phyloP scores from a whole-genome alignment of 2,113 vertebrate genomes.

The Nothoprocta pentlandii region DNA sequence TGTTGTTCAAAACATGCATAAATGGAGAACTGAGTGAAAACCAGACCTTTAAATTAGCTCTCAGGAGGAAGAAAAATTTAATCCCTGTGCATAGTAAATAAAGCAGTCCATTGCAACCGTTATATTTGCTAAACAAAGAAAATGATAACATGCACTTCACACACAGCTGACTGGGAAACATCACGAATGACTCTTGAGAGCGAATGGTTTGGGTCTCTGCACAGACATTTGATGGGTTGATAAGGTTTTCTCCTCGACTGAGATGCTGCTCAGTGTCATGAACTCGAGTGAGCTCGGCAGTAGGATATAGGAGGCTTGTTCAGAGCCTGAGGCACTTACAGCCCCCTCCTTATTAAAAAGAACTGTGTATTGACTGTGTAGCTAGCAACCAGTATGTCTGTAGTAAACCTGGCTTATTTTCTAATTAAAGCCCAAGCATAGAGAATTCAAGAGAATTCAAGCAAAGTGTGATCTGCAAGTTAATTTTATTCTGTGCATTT shows the following conservation, averaged over 20 bases:
- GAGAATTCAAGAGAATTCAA: background rate
- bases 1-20: background rate
- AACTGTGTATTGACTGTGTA: background rate
- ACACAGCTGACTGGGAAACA: background rate
- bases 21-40: conserved; percentile 50
- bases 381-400: background rate
- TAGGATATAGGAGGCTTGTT: background rate
- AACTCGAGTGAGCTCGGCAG: conserved; percentile 1
- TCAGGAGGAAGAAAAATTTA: conserved; percentile 45
- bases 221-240: background rate
- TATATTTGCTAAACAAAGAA: conserved; percentile 26
- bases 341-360: background rate
- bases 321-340: background rate
- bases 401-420: background rate
- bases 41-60: conserved; percentile 55
- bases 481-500: background rate
- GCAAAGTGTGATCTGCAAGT: background rate
- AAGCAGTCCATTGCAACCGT: conserved; percentile 14
- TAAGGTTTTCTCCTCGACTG: background rate
- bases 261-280: background rate
- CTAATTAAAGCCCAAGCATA: background rate
- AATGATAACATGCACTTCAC: background rate
- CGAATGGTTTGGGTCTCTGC: background rate
- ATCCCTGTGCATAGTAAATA: conserved; percentile 40
- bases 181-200: background rate